phyloP scores from a whole-genome alignment of 2,888 invertebrate genomes.

The Rhagonycha lutea region DNA sequence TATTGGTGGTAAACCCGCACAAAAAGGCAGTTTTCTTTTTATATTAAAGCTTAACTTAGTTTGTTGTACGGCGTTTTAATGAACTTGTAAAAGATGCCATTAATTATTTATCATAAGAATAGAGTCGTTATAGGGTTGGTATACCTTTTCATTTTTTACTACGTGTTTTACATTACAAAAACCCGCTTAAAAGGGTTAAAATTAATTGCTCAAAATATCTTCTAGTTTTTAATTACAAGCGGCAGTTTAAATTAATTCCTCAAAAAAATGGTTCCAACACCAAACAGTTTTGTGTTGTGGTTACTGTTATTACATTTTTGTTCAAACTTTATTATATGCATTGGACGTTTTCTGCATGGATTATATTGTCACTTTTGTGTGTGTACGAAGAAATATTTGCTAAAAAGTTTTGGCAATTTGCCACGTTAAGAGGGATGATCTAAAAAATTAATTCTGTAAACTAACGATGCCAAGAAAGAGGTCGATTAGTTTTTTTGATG shows the following conservation, averaged over 20 bases:
- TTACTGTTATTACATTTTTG: neutral
- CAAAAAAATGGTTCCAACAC: neutral
- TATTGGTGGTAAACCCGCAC: neutral
- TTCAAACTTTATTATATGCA: neutral
- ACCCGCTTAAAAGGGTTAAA: neutral
- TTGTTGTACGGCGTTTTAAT: neutral
- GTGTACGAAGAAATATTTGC: neutral
- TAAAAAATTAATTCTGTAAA: constrained; percentile 3
- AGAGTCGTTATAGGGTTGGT: neutral
- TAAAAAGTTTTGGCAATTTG: constrained; percentile 5
- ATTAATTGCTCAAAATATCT: neutral
- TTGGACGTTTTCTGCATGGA: neutral
- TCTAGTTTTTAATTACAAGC: neutral
- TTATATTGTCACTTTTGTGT: neutral
- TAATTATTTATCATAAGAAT: neutral
- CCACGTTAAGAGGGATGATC: neutral
- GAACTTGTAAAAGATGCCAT: neutral
- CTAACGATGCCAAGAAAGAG: constrained; percentile 1
- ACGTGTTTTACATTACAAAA: neutral
- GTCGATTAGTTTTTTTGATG: constrained; percentile 7
- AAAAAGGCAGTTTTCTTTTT: neutral
- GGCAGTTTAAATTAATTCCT: neutral
- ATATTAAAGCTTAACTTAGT: neutral
- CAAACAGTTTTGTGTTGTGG: neutral
- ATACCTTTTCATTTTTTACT: neutral